Percentiles rank a stretch among this genome's conserved stretches.
Conservation (phyloP, 1,140 invertebrate genomes). For the Euschistus heros region DNA sequence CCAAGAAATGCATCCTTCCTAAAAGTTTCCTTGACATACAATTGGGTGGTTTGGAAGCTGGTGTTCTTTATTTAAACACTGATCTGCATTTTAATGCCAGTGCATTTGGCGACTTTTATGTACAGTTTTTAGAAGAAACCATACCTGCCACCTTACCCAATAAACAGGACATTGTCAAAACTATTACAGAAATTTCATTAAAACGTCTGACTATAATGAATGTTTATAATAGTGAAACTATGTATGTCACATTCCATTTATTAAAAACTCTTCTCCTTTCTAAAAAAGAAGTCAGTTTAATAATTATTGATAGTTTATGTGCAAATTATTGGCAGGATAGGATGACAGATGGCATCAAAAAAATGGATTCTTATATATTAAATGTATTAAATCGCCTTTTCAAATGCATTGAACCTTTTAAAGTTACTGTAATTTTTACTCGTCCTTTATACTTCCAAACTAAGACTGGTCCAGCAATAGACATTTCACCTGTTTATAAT, state of each 20-base stretch:
- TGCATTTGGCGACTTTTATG: background rate
- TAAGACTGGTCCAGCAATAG: background rate
- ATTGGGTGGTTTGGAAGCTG: background rate
- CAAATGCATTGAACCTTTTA: background rate
- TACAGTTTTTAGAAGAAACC: background rate
- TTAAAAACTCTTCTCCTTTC: background rate
- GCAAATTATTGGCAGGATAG: background rate
- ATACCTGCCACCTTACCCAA: background rate
- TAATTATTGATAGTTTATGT: background rate
- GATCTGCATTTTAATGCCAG: background rate
- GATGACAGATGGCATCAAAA: background rate
- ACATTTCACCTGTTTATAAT: background rate
- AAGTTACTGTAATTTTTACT: background rate
- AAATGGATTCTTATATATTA: background rate
- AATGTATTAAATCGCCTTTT: background rate
- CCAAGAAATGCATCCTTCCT: background rate
- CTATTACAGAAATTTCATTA: background rate
- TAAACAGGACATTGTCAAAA: background rate
- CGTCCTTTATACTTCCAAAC: conserved; percentile 1
- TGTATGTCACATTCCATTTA: background rate
- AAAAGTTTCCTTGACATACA: background rate
- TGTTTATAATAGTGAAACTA: background rate
- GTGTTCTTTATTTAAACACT: background rate
- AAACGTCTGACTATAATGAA: background rate
- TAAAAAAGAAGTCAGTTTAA: conserved; percentile 1